These are phyloP conservation scores for Ypsolopha sequella DNA, from an alignment of 2,888 invertebrate genomes.

Conservation along the genomic window DNA sequence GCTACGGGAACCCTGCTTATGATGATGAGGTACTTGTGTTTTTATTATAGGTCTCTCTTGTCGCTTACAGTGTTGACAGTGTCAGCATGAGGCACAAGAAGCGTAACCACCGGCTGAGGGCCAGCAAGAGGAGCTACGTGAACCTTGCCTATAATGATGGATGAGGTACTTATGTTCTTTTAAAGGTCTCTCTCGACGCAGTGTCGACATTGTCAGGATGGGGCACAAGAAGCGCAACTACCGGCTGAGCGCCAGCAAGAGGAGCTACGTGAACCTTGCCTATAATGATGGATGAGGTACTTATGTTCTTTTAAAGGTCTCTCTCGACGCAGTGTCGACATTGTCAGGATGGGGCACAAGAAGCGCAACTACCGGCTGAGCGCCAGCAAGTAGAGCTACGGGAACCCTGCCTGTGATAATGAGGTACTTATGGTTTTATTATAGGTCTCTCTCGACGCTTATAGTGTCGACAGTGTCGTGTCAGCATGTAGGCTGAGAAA, in stretches of 20 bases:
- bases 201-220: constrained; percentile 90
- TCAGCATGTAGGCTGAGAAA: too few species aligned
- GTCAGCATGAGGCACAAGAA: constrained; percentile 88
- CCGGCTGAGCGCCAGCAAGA: constrained; percentile 78
- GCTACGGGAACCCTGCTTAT: constrained; percentile 92
- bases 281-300: constrained; percentile 91
- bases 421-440: constrained; percentile 65
- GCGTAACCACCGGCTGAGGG: constrained; percentile 72
- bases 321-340: constrained; percentile 79
- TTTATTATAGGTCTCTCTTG: constrained; percentile 74
- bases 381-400: constrained; percentile 88
- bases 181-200: constrained; percentile 84
- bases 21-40: constrained; percentile 84
- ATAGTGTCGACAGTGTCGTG: too few species aligned
- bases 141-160: constrained; percentile 94
- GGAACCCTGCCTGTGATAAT: constrained; percentile 92
- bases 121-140: constrained; percentile 89
- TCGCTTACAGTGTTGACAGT: constrained; percentile 91
- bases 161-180: constrained; percentile 73
- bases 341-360: constrained; percentile 85
- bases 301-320: too few species aligned
- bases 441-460: too few species aligned
- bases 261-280: constrained; percentile 91
- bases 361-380: constrained; percentile 76
- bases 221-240: constrained; percentile 81